A percentile compares a stretch with the other conserved stretches of the same genome.
Evolutionary conservation across 2,113 vertebrate genomes (phyloP).

Genomic region (Gallinago undulata): DNA sequence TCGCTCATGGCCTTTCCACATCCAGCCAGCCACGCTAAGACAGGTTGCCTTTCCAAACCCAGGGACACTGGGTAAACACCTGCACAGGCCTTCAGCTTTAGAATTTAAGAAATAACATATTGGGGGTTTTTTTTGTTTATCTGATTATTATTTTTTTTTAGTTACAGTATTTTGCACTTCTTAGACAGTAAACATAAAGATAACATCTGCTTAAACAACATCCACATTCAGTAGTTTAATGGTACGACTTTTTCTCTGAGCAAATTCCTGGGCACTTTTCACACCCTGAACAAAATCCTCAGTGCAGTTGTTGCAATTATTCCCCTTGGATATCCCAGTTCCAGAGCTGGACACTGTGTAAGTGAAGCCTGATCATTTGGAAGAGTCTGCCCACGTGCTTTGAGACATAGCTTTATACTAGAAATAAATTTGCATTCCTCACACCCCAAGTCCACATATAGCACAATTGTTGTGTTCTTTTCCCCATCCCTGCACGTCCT

Average conservation of each 20-base stretch:
- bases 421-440: neutral
- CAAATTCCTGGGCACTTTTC: neutral
- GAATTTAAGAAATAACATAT: neutral
- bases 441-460: neutral
- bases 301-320: neutral
- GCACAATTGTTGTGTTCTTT: neutral
- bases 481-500: neutral
- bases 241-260: neutral
- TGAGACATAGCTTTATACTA: neutral
- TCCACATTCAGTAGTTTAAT: neutral
- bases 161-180: neutral
- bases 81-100: neutral
- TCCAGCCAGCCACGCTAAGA: rapidly evolving
- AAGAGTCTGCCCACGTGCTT: neutral
- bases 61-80: neutral
- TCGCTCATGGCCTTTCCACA: neutral
- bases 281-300: neutral
- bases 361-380: neutral
- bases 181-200: neutral
- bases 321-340: neutral
- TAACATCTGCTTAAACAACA: neutral
- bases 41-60: neutral
- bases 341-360: neutral
- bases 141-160: neutral
- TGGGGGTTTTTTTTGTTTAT: neutral